These are phyloP conservation scores for Tetramorium simillimum DNA, from an alignment of 1,140 invertebrate genomes.

Conservation along the genomic window DNA sequence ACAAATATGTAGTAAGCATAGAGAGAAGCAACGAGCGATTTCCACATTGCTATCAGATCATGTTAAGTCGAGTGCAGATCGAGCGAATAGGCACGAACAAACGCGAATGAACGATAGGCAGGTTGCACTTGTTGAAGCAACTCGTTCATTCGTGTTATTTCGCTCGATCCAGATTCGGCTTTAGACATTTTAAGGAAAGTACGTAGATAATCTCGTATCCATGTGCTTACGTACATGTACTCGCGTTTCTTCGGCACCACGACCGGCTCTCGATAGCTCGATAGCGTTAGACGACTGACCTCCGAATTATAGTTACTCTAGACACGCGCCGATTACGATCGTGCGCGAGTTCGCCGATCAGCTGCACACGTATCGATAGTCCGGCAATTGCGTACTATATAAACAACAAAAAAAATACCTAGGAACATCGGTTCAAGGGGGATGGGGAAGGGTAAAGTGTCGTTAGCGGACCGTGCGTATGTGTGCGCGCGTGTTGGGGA, in stretches of 20 bases:
- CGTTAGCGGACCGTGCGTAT: neutral
- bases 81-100: neutral
- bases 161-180: neutral
- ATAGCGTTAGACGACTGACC: constrained; percentile 84
- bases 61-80: neutral
- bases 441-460: neutral
- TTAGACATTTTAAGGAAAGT: constrained; percentile 55
- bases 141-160: neutral
- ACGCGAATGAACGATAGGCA: neutral
- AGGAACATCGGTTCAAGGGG: constrained; percentile 2
- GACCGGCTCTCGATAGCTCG: constrained; percentile 81
- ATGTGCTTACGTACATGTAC: constrained; percentile 21
- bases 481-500: neutral
- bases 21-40: neutral
- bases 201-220: constrained; percentile 40
- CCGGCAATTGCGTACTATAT: constrained; percentile 16
- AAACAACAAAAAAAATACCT: constrained; percentile 1
- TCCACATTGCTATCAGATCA: neutral
- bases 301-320: constrained; percentile 82
- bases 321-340: constrained; percentile 53
- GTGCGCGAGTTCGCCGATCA: constrained; percentile 73
- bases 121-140: neutral
- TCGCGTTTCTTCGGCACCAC: constrained; percentile 77
- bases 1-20: neutral
- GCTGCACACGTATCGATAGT: constrained; percentile 61